Conservation (phyloP, 2,113 vertebrate species). For the Actenoides hombroni region DNA sequence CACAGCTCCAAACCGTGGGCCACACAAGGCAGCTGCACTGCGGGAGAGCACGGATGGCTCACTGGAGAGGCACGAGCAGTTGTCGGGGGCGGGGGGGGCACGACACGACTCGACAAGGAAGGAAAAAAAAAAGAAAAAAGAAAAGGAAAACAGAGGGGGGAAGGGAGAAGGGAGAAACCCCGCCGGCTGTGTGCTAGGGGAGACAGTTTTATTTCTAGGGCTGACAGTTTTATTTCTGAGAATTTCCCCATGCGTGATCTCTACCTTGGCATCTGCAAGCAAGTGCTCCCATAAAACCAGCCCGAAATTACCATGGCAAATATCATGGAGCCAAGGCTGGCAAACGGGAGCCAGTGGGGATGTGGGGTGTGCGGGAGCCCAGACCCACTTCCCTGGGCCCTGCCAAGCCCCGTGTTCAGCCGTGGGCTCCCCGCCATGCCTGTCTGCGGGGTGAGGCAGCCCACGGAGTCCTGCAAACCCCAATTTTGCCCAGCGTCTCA, state of each 20-base stretch:
- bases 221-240: constrained; percentile 39
- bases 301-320: constrained; percentile 55
- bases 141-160: neutral
- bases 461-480: fast-evolving
- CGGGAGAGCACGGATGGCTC: neutral
- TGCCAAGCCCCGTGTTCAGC: fast-evolving
- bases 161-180: neutral
- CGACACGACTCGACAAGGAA: no score
- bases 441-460: neutral
- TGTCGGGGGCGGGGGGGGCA: neutral
- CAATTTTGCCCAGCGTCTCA: neutral
- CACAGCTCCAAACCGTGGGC: neutral
- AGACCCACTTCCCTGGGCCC: neutral
- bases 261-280: neutral
- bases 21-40: neutral
- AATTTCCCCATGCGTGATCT: constrained; percentile 13
- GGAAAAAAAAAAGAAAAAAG: no score
- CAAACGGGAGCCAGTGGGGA: neutral
- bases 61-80: neutral
- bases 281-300: constrained; percentile 34
- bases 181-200: neutral
- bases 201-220: constrained; percentile 37
- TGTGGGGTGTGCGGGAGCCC: neutral
- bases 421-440: fast-evolving
- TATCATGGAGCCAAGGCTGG: neutral